These are phyloP conservation scores for Lepidurus apus DNA, from an alignment of 1,140 invertebrate genomes.

Conservation along the genomic window DNA sequence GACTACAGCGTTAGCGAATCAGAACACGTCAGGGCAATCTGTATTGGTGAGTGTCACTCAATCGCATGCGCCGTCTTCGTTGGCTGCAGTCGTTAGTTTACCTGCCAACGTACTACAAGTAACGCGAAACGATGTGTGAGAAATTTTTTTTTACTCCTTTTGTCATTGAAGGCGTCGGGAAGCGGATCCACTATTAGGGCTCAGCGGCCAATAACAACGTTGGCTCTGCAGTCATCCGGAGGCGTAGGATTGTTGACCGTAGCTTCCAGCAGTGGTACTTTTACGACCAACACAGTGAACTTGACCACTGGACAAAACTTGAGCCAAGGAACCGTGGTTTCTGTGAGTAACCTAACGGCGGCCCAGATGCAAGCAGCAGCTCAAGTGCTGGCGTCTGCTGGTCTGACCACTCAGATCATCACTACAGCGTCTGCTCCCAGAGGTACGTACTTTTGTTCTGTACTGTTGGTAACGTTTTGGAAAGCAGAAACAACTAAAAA, in stretches of 20 bases:
- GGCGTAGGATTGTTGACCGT: constrained; percentile 33
- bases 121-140: background rate
- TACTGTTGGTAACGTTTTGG: constrained; percentile 43
- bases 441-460: constrained; percentile 43
- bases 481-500: background rate
- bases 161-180: background rate
- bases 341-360: constrained; percentile 43
- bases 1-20: background rate
- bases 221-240: constrained; percentile 35
- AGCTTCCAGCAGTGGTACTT: constrained; percentile 26
- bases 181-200: constrained; percentile 24
- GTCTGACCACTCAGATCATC: constrained; percentile 41
- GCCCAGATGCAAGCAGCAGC: constrained; percentile 44
- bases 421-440: constrained; percentile 42
- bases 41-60: background rate
- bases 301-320: constrained; percentile 27
- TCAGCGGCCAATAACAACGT: background rate
- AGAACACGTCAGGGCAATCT: background rate
- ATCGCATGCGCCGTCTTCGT: background rate
- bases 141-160: background rate
- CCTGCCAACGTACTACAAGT: background rate
- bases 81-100: background rate
- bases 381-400: constrained; percentile 43
- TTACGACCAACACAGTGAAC: constrained; percentile 35
- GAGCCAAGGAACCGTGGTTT: constrained; percentile 40